Percentiles rank a stretch among this genome's conserved stretches.
phyloP scores from a whole-genome alignment of 1,140 invertebrate species.

The Diabrotica undecimpunctata region DNA sequence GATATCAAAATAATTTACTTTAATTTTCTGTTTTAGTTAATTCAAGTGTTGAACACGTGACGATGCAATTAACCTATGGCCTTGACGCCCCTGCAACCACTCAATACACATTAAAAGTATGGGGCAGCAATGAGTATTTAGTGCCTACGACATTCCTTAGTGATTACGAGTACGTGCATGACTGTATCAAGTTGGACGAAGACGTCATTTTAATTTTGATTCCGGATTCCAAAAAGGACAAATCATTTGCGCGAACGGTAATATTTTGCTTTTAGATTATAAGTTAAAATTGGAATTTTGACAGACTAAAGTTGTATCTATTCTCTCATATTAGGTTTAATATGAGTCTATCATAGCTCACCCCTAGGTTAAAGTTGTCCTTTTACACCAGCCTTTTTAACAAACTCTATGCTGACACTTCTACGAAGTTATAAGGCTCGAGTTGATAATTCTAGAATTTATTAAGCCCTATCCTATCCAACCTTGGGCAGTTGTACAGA shows the following conservation, averaged over 20 bases:
- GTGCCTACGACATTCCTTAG: slow-evolving; percentile 64
- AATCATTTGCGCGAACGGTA: slow-evolving; percentile 68
- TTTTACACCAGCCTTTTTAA: no score
- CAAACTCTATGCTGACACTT: no score
- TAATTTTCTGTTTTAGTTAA: slow-evolving; percentile 62
- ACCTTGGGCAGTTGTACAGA: no score
- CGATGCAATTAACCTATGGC: slow-evolving; percentile 80
- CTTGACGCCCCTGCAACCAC: slow-evolving; percentile 56
- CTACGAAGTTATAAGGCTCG: no score
- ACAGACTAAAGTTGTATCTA: neutral
- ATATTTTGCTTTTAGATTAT: slow-evolving; percentile 21
- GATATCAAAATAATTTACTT: neutral
- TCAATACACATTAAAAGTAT: slow-evolving; percentile 62
- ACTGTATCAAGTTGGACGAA: slow-evolving; percentile 89
- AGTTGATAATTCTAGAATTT: no score
- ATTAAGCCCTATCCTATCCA: no score
- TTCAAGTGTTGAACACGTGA: slow-evolving; percentile 81
- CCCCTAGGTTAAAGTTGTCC: no score
- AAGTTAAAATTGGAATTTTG: neutral
- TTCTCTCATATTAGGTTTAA: neutral
- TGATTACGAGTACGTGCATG: slow-evolving; percentile 90
- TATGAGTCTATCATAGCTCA: no score
- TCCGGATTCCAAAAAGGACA: slow-evolving; percentile 60
- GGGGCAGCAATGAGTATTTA: slow-evolving; percentile 78
- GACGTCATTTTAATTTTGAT: slow-evolving; percentile 79